Conservation (phyloP, 1,140 invertebrate genomes). For the Brachionus angularis region DNA sequence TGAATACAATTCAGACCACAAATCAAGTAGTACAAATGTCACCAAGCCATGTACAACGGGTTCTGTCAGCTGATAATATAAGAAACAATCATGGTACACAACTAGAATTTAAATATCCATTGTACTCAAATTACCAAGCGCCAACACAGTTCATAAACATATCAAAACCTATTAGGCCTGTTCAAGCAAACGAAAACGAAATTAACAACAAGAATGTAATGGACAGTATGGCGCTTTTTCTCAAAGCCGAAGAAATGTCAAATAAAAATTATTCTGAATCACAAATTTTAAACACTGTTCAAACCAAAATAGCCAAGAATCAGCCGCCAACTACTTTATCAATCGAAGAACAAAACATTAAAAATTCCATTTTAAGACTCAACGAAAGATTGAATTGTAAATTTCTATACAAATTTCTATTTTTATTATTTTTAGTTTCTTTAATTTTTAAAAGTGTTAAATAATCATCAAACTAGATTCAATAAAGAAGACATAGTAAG, state of each 20-base stretch:
- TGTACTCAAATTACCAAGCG: constrained; percentile 24
- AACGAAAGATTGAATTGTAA: constrained; percentile 30
- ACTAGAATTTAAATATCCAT: constrained; percentile 26
- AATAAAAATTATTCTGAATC: constrained; percentile 17
- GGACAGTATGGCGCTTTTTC: constrained; percentile 25
- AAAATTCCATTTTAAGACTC: constrained; percentile 19
- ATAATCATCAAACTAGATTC: not conserved
- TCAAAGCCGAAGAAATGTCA: constrained; percentile 38
- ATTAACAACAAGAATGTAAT: not conserved
- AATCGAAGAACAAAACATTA: constrained; percentile 32
- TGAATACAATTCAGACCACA: constrained; percentile 26
- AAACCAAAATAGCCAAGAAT: not conserved
- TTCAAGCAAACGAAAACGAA: not conserved
- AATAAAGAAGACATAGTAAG: constrained; percentile 28
- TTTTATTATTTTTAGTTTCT: not conserved
- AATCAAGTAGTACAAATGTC: not conserved
- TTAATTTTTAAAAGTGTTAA: constrained; percentile 16
- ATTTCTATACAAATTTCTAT: not conserved
- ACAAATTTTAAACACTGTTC: constrained; percentile 37
- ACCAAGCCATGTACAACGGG: not conserved
- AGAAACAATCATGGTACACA: constrained; percentile 18
- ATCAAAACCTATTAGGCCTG: not conserved
- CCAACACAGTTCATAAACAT: constrained; percentile 4
- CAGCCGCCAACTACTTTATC: constrained; percentile 16
- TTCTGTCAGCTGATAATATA: constrained; percentile 10